Percentiles rank a stretch among this genome's conserved stretches.
Conservation (phyloP, 2,888 invertebrate species). For the Pediacus dermestoides region DNA sequence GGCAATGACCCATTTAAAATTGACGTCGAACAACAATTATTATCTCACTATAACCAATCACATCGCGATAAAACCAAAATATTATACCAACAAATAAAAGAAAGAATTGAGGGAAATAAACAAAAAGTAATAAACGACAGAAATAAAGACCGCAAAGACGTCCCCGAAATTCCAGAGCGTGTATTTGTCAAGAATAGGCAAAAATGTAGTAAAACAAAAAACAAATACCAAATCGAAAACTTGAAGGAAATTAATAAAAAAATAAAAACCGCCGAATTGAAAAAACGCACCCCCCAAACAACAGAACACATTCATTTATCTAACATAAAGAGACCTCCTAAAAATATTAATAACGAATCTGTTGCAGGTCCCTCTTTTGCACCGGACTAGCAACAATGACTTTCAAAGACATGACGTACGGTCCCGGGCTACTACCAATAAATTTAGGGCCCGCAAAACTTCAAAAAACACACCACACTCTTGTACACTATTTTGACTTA, state of each 20-base stretch:
- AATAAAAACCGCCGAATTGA: background rate
- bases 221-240: background rate
- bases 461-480: background rate
- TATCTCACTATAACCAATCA: conserved; percentile 10
- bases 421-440: conserved; percentile 3
- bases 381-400: background rate
- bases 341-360: background rate
- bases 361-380: conserved; percentile 2
- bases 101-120: conserved; percentile 1
- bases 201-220: background rate
- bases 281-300: conserved; percentile 1
- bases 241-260: background rate
- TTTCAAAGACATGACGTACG: background rate
- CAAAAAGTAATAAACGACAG: background rate
- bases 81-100: conserved; percentile 10
- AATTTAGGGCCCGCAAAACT: background rate
- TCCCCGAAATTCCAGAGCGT: background rate
- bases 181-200: conserved; percentile 2
- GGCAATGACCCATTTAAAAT: conserved; percentile 17
- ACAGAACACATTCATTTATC: conserved; percentile 2
- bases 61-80: conserved; percentile 18
- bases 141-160: background rate
- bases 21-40: conserved; percentile 15
- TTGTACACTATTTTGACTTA: background rate
- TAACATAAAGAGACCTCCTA: background rate